These are phyloP conservation scores for Cotesia glomerata DNA, from an alignment of 1,140 invertebrate species.

Conservation along the genomic window DNA sequence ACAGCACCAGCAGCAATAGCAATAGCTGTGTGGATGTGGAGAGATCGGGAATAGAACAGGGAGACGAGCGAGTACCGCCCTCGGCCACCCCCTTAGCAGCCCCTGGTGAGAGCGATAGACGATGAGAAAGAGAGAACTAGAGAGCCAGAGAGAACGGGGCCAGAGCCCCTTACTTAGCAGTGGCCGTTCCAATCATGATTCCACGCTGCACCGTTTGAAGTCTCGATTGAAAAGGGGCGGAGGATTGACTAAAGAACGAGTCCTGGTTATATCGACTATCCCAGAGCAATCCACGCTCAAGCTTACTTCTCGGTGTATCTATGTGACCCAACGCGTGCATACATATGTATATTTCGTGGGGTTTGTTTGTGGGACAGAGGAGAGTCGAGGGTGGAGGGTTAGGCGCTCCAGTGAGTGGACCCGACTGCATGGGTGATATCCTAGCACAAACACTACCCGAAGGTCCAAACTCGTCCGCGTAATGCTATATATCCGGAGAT, in stretches of 20 bases:
- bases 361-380: conserved; percentile 1
- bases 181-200: conserved; percentile 65
- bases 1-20: no score
- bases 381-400: background rate
- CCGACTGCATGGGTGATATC: conserved; percentile 5
- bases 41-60: conserved; percentile 33
- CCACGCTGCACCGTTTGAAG: conserved; percentile 63
- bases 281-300: background rate
- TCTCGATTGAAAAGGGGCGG: conserved; percentile 65
- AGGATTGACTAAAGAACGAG: conserved; percentile 65
- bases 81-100: conserved; percentile 43
- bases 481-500: background rate
- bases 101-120: background rate
- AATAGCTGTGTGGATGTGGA: conserved; percentile 8
- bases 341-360: conserved; percentile 1
- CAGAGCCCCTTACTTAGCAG: conserved; percentile 61
- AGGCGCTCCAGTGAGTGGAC: background rate
- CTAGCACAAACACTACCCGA: conserved; percentile 14
- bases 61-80: conserved; percentile 49
- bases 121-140: conserved; percentile 20
- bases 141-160: conserved; percentile 38
- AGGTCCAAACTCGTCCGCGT: background rate
- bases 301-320: background rate
- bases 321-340: conserved; percentile 12
- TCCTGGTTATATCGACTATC: conserved; percentile 17